These are phyloP conservation scores for Eulemur macaco DNA, from an alignment of 2,113 vertebrate species.

Conservation along the genomic window DNA sequence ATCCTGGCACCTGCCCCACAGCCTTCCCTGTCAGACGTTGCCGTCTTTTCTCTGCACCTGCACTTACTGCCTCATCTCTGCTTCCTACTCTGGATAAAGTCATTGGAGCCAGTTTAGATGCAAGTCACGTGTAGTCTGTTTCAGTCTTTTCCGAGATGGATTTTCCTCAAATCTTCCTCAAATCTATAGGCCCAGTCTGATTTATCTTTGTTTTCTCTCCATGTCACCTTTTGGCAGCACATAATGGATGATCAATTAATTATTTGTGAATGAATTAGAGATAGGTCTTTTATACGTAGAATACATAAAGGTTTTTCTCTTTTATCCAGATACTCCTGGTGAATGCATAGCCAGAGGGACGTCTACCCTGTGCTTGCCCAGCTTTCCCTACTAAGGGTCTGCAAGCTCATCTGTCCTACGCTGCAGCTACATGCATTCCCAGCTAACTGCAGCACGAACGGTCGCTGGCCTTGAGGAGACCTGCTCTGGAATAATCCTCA, in stretches of 20 bases:
- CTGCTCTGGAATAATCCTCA: not conserved
- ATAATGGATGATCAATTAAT: not conserved
- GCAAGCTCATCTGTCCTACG: not conserved
- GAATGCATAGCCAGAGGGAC: not conserved
- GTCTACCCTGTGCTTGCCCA: not conserved
- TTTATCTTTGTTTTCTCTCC: not conserved
- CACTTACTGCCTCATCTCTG: not conserved
- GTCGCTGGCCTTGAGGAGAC: not conserved
- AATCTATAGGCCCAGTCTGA: not conserved
- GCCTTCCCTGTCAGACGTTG: too few species aligned
- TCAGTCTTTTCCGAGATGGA: not conserved
- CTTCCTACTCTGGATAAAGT: not conserved
- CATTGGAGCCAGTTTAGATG: not conserved
- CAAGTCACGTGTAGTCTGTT: not conserved
- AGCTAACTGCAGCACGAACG: not conserved
- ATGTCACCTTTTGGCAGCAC: not conserved
- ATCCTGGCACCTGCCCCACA: rapidly evolving
- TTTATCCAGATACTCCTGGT: not conserved
- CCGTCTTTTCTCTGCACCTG: not conserved
- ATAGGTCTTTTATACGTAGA: not conserved
- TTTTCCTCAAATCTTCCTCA: not conserved
- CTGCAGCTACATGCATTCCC: not conserved
- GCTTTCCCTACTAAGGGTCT: not conserved
- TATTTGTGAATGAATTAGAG: not conserved
- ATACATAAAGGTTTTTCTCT: not conserved